Base-by-base conservation (phyloP, 1,140 invertebrate species). In the Drosophila rhopaloa region DNA sequence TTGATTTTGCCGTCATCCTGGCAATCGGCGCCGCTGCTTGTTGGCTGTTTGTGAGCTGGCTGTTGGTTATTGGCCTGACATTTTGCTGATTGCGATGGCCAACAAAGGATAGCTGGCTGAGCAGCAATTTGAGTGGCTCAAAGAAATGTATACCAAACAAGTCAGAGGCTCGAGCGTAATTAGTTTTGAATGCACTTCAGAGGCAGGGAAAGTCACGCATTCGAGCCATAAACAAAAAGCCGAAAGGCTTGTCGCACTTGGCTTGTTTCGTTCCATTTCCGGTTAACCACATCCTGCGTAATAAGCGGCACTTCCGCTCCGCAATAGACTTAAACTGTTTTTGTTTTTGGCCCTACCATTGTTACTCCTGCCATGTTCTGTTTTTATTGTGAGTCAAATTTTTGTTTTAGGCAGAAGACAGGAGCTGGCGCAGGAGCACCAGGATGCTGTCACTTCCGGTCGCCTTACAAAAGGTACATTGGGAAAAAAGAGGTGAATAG, bases 271-370 rank as follows among this genome's bases (percentile, higher is more conserved):
- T 83, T 88, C 88, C 83, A 88, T 88, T 88, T 88, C 83, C 83
- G 83, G 84, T 83, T 88, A 88, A 89, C 83, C 79, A 79, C 83
- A 88, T 88, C 83, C 83, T 88, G 83, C 83, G 84, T 88, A 88
- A 88, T 88, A 88, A 88, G 83, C 83, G 84, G 56, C 84, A 80
- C 80, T 89, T 88, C 83, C 83, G 80, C 79, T 67, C 53, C 60
- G 27, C 78, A 79, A 58, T 71, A 63, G 80, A 63, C 83, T 89
- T 83, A 71, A 88, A 77, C 76, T 83, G 83, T 88, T 86, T 79
- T 79, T 88, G 63, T 56, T 59, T 38, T 41, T 11, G 29, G 19
- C 13, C 14, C 43, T 46, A n/a, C 13, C 46, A 57, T 57, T 71
- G 51, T 37, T 40, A 48, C 38, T 55, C 4, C 50, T 32, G 9